Conservation (phyloP, 2,797 vertebrate species). For the Sebastes flavidus region DNA sequence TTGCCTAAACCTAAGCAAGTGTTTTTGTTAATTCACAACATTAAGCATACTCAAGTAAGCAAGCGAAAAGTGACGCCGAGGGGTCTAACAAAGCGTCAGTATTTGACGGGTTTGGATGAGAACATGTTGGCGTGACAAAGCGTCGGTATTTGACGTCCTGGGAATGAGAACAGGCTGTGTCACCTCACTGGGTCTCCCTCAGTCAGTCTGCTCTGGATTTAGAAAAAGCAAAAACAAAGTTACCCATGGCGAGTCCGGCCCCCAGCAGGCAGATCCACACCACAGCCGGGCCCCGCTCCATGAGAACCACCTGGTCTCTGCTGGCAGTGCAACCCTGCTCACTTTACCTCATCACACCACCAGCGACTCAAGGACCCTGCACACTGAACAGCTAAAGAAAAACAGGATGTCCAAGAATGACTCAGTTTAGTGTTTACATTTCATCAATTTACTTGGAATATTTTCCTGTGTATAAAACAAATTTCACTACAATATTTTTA, state of each 20-base stretch:
- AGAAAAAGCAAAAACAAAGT: background rate
- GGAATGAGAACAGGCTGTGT: too few relatives aligned
- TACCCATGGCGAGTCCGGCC: slow-evolving; percentile 46
- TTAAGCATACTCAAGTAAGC: too few relatives aligned
- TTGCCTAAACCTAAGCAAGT: too few relatives aligned
- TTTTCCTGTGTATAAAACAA: background rate
- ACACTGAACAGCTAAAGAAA: background rate
- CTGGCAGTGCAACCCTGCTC: background rate
- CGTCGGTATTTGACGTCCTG: too few relatives aligned
- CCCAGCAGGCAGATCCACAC: slow-evolving; percentile 48
- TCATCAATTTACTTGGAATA: background rate
- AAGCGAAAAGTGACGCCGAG: too few relatives aligned
- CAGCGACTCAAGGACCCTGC: background rate
- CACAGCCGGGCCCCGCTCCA: slow-evolving; percentile 23
- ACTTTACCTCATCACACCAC: background rate
- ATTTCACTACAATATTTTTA: background rate
- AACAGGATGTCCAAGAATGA: background rate
- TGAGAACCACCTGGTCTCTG: background rate
- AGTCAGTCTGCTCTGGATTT: background rate
- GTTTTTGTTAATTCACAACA: too few relatives aligned
- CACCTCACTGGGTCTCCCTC: background rate
- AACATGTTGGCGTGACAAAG: too few relatives aligned
- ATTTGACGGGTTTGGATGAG: too few relatives aligned
- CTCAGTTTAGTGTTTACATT: background rate
- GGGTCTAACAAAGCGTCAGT: too few relatives aligned